A percentile compares a stretch with the other conserved stretches of the same genome.
Conservation (phyloP, 2,888 invertebrate species). For the Metallyticus violacea region DNA sequence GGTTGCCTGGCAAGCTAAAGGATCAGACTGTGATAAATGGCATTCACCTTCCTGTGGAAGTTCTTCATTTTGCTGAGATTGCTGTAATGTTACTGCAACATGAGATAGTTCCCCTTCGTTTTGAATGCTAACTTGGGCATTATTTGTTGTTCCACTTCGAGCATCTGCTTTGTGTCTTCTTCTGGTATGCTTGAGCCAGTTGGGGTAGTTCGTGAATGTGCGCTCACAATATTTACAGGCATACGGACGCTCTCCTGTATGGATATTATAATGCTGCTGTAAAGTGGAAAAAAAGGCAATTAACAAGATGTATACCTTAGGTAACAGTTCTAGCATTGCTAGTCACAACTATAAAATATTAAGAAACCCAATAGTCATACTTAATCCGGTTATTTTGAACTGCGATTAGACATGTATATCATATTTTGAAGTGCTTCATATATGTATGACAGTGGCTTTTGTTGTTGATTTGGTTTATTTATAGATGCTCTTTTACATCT, state of each 20-base stretch:
- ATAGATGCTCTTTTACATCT: no score
- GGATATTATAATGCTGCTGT: conserved; percentile 56
- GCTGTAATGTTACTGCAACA: background rate
- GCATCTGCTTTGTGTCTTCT: conserved; percentile 49
- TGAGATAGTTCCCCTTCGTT: background rate
- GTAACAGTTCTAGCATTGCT: background rate
- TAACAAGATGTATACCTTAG: background rate
- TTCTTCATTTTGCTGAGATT: background rate
- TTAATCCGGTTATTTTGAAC: no score
- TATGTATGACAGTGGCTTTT: no score
- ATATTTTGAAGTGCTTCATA: no score
- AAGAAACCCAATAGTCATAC: no score
- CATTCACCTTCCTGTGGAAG: background rate
- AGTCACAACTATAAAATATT: no score
- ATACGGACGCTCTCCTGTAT: conserved; percentile 55
- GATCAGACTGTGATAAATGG: background rate
- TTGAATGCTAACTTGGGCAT: background rate
- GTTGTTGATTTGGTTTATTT: no score
- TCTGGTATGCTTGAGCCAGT: conserved; percentile 58
- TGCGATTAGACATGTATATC: no score
- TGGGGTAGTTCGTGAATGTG: conserved; percentile 56
- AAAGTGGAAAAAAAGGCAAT: conserved; percentile 35
- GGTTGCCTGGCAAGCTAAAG: background rate
- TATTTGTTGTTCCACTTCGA: background rate
- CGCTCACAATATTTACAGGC: conserved; percentile 56